A percentile compares a stretch with the other conserved stretches of the same genome.
Evolutionary conservation across 2,888 invertebrate species (phyloP).

Genomic region (Drosophila setosimentum): DNA sequence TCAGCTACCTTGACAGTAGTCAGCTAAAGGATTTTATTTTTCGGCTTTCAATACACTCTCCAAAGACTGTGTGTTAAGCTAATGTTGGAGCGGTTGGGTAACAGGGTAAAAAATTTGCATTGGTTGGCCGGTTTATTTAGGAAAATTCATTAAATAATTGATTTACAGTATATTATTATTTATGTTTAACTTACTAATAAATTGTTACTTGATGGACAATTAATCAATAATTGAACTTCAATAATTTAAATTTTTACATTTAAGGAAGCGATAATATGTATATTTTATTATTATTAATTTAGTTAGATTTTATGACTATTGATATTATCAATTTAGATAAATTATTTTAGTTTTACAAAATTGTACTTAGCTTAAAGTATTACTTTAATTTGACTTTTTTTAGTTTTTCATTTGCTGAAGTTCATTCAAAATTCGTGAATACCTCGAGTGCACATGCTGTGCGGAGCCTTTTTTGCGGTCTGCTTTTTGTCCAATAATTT

Average conservation of each 20-base stretch:
- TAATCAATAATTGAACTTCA: neutral
- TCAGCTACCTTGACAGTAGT: slow-evolving; percentile 75
- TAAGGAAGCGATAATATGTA: neutral
- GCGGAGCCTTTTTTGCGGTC: slow-evolving; percentile 64
- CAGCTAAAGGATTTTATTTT: slow-evolving; percentile 71
- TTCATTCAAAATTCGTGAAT: slow-evolving; percentile 28
- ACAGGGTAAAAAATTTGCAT: neutral
- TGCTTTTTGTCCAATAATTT: slow-evolving; percentile 74
- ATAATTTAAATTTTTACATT: neutral
- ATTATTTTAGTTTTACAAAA: too few relatives aligned
- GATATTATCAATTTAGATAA: neutral
- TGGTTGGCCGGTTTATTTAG: neutral
- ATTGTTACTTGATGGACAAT: neutral
- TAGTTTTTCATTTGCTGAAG: slow-evolving; percentile 17
- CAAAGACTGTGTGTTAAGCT: neutral
- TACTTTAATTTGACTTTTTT: neutral
- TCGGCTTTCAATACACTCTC: slow-evolving; percentile 52
- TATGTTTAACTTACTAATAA: neutral
- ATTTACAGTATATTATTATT: neutral
- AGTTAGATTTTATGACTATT: neutral
- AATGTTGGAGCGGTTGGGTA: neutral
- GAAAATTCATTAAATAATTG: neutral
- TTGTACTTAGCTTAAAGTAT: neutral
- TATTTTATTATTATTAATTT: neutral
- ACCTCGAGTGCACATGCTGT: slow-evolving; percentile 6